These are phyloP conservation scores for Phasianus colchicus DNA, from an alignment of 2,113 vertebrate genomes.

Conservation along the genomic window DNA sequence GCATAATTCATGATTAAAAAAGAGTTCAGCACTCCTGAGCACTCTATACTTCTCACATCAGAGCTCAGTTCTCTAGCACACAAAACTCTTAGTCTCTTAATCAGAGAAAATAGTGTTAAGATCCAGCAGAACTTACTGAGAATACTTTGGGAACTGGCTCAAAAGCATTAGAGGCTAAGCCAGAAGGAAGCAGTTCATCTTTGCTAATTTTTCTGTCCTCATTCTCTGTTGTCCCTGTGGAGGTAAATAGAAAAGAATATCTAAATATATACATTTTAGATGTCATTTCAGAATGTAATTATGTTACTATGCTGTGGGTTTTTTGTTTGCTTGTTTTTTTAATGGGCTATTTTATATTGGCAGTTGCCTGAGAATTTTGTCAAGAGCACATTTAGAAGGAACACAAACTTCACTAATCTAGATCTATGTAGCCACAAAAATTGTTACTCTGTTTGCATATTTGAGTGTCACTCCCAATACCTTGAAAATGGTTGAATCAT, in stretches of 20 bases:
- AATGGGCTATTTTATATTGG: neutral
- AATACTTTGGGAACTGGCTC: neutral
- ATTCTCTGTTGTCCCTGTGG: neutral
- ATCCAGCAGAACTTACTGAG: neutral
- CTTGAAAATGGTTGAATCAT: constrained; percentile 47
- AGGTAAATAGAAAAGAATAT: neutral
- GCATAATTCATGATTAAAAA: neutral
- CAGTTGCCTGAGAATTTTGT: constrained; percentile 15
- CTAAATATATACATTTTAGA: neutral
- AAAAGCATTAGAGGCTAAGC: neutral
- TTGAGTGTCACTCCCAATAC: constrained; percentile 29
- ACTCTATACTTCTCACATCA: neutral
- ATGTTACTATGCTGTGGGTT: neutral
- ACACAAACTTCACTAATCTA: constrained; percentile 43
- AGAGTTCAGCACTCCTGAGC: neutral
- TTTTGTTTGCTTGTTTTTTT: neutral
- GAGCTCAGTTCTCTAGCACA: neutral
- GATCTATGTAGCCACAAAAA: constrained; percentile 15
- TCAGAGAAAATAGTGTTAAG: neutral
- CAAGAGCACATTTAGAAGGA: constrained; percentile 3
- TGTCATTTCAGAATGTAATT: neutral
- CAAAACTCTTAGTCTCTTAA: neutral
- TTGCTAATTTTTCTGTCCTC: neutral
- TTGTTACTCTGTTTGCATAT: constrained; percentile 42
- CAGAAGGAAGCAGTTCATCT: neutral